Evolutionary conservation across 2,888 invertebrate species (phyloP).

Genomic region (Andrena dorsata): DNA sequence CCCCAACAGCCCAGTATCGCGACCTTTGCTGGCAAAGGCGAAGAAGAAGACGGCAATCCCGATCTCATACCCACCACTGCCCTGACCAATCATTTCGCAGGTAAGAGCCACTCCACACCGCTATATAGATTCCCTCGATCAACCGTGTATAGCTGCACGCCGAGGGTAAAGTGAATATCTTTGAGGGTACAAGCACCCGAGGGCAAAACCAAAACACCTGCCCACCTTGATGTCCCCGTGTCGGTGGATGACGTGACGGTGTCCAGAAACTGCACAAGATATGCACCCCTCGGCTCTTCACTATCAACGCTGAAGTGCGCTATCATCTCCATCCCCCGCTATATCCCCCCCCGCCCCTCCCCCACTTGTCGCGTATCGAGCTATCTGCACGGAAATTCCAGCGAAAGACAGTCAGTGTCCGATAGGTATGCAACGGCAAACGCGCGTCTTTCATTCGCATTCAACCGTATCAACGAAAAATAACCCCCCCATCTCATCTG

Average conservation of each 20-base stretch:
- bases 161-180: too few relatives aligned
- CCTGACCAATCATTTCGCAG: slow-evolving; percentile 81
- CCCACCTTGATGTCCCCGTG: too few relatives aligned
- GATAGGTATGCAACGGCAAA: not conserved
- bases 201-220: too few relatives aligned
- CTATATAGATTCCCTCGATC: not conserved
- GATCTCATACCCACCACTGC: slow-evolving; percentile 83
- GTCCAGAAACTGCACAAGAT: too few relatives aligned
- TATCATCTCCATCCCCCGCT: too few relatives aligned
- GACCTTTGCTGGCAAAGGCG: slow-evolving; percentile 79
- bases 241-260: too few relatives aligned
- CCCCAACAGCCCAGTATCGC: slow-evolving; percentile 79
- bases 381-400: not conserved
- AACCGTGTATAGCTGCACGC: too few relatives aligned
- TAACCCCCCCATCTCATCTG: slow-evolving; percentile 52
- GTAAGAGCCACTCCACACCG: slow-evolving; percentile 52
- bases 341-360: too few relatives aligned
- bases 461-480: slow-evolving; percentile 6
- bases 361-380: too few relatives aligned
- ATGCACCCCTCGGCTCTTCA: too few relatives aligned
- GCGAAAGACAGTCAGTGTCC: not conserved
- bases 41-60: slow-evolving; percentile 83
- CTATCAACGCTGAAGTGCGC: too few relatives aligned
- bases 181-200: too few relatives aligned
- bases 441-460: not conserved